A percentile compares a stretch with the other conserved stretches of the same genome.
These are phyloP conservation scores for Oreochromis mossambicus DNA, from an alignment of 2,797 vertebrate genomes.

Conservation along the genomic window DNA sequence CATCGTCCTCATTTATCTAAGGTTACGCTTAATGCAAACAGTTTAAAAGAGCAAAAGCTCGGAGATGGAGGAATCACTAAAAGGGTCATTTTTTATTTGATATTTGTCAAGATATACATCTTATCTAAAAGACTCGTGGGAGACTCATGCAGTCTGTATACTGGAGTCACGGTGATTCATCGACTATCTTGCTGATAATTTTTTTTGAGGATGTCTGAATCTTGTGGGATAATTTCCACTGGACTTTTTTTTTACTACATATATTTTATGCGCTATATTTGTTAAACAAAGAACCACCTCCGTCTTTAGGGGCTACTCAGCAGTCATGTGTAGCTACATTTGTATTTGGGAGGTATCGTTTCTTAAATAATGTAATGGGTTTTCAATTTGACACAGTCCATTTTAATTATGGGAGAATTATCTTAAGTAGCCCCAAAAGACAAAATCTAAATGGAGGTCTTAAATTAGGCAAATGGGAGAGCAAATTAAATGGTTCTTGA, in stretches of 20 bases:
- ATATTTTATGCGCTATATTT: not conserved
- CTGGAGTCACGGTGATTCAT: slow-evolving; percentile 11
- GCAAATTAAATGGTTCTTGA: slow-evolving; percentile 63
- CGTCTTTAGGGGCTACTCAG: not conserved
- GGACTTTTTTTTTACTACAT: not conserved
- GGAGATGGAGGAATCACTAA: not conserved
- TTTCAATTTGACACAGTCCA: slow-evolving; percentile 56
- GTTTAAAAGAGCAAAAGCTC: not conserved
- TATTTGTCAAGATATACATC: slow-evolving; percentile 27
- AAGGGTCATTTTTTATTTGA: slow-evolving; percentile 2
- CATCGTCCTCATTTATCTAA: not conserved
- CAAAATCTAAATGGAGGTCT: slow-evolving; percentile 61
- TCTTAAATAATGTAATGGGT: slow-evolving; percentile 53
- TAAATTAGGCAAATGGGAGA: slow-evolving; percentile 50
- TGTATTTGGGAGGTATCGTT: slow-evolving; percentile 10
- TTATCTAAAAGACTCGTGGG: slow-evolving; percentile 36
- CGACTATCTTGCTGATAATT: slow-evolving; percentile 29
- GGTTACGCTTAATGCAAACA: not conserved
- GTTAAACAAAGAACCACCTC: not conserved
- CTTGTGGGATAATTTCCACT: not conserved
- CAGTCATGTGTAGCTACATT: not conserved
- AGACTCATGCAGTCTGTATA: slow-evolving; percentile 1
- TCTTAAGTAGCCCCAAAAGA: slow-evolving; percentile 66
- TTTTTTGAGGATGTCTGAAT: slow-evolving; percentile 14
- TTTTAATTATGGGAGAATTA: slow-evolving; percentile 65